Evolutionary conservation across 2,113 vertebrate species (phyloP).

Genomic region (Poeciliopsis prolifica): DNA sequence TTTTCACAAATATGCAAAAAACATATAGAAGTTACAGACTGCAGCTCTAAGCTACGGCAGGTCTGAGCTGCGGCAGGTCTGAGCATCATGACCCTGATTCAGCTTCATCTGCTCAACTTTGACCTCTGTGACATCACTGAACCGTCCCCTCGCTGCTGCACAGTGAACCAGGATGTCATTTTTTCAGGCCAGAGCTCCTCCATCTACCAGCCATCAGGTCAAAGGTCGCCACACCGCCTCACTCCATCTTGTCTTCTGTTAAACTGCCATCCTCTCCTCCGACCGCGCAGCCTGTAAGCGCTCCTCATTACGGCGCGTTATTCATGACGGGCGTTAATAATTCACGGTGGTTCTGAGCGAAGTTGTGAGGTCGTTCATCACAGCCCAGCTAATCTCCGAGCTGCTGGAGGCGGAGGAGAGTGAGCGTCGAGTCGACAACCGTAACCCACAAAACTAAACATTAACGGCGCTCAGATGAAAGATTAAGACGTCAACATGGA

Average conservation of each 20-base stretch:
- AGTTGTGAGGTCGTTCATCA: constrained; percentile 63
- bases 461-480: constrained; percentile 55
- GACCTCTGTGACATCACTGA: constrained; percentile 38
- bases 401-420: constrained; percentile 26
- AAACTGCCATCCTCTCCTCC: neutral
- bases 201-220: neutral
- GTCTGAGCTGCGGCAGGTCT: constrained; percentile 23
- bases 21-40: neutral
- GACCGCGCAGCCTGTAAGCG: constrained; percentile 39
- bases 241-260: constrained; percentile 36
- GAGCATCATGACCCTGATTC: constrained; percentile 28
- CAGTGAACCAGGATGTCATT: constrained; percentile 6
- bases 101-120: constrained; percentile 15
- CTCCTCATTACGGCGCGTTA: constrained; percentile 64
- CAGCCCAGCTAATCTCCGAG: constrained; percentile 51
- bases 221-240: constrained; percentile 56
- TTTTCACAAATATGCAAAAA: too few relatives aligned
- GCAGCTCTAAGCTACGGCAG: neutral
- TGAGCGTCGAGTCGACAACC: constrained; percentile 29
- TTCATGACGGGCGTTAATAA: constrained; percentile 71
- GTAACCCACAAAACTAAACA: constrained; percentile 34
- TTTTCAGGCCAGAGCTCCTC: constrained; percentile 8
- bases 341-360: constrained; percentile 55
- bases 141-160: neutral
- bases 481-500: constrained; percentile 23